Base-by-base conservation (phyloP, 2,797 vertebrate species). In the Myoxocephalus aenaeus region DNA sequence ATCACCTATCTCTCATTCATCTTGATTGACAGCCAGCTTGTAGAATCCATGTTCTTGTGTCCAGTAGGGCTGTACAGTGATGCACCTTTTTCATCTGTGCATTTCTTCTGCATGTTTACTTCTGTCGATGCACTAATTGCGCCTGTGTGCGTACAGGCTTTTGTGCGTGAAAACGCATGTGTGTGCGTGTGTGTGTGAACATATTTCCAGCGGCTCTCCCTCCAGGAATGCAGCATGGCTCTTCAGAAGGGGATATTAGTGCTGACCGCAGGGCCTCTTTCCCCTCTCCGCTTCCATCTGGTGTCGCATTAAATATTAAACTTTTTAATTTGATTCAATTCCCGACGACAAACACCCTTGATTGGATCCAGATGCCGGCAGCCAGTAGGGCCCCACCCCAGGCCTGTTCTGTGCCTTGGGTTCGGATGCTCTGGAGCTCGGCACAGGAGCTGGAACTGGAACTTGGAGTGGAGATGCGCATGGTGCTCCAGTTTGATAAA, bases 261-360 rank as follows among this genome's bases (percentile, higher is more conserved):
- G 77, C 71, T 84, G 85, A 91, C 90, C 92, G 56, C 89, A 90
- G 86, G 90, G 83, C 90, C 90, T 91, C 87, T 93, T 92, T 92
- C 85, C 87, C 84, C 79, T 92, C 86, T 91, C 87, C 66, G 81
- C 90, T 92, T 92, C 92, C 90, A 93, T 93, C 89, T 92, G 90
- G 86, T 94, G 89, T 94, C 87, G 70, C 86, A 92, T 93, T 92
- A 92, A 94, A 94, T 93, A 93, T 94, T 90, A 92, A 92, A 94
- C 86, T 83, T 94, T 93, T 94, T 93, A 92, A 94, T 94, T 94
- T 93, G 90, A 93, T 94, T 92, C 90, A 93, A 92, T 93, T 94
- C 90, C 84, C 79, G 71, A 92, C 80, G 87, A 94, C 90, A 94
- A 95, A 93, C 91, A 94, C 77, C 78, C 80, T 59, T 82, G 82